A percentile compares a stretch with the other conserved stretches of the same genome.
Conservation (phyloP, 2,888 invertebrate species). For the Drosophila pegasa region DNA sequence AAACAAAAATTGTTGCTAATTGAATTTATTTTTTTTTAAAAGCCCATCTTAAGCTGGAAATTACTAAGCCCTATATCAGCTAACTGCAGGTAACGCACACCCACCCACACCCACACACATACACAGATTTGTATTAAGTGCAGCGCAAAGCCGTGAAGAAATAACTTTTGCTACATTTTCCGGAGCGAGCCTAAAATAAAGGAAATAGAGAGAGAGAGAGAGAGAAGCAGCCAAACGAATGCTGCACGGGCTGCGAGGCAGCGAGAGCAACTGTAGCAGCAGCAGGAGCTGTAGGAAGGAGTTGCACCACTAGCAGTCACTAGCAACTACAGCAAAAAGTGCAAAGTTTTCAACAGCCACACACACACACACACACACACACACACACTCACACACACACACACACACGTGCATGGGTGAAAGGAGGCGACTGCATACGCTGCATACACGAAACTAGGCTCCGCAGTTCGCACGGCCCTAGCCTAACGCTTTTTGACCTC, state of each 20-base stretch:
- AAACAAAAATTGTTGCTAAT: background rate
- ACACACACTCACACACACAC: conserved; percentile 28
- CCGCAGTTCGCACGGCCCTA: conserved; percentile 25
- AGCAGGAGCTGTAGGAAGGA: conserved; percentile 5
- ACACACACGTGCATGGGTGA: conserved; percentile 26
- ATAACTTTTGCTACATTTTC: conserved; percentile 75
- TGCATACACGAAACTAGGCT: conserved; percentile 47
- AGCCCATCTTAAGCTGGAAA: background rate
- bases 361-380: conserved; percentile 44
- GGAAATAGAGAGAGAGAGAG: conserved; percentile 44
- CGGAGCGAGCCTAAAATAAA: conserved; percentile 53
- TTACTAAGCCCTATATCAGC: conserved; percentile 1
- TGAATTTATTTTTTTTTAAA: conserved; percentile 2
- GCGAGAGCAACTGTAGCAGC: conserved; percentile 7
- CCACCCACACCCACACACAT: conserved; percentile 11
- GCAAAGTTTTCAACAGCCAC: conserved; percentile 73
- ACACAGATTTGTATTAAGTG: conserved; percentile 55
- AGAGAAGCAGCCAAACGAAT: conserved; percentile 53
- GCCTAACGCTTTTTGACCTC: conserved; percentile 37
- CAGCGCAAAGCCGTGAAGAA: conserved; percentile 69
- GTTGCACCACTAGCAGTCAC: conserved; percentile 21
- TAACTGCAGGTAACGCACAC: conserved; percentile 46
- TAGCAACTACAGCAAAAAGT: conserved; percentile 55
- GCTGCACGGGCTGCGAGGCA: conserved; percentile 34
- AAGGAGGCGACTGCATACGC: conserved; percentile 69